Percentiles rank a stretch among this genome's conserved stretches.
Evolutionary conservation across 92 coral and sea anemone genomes (phyloP).

Genomic region (Phenganax stokvisi): DNA sequence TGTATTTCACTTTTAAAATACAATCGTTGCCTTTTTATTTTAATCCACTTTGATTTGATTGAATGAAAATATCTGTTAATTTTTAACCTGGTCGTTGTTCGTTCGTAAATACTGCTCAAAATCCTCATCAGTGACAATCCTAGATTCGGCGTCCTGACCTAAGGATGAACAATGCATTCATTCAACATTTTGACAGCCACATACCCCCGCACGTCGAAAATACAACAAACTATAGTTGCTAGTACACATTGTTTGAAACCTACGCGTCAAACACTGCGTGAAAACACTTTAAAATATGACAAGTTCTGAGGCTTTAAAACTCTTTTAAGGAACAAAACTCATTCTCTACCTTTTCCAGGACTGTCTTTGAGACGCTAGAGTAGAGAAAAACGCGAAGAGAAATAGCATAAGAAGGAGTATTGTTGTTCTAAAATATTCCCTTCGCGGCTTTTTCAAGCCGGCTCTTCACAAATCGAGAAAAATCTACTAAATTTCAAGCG

Average conservation of each 20-base stretch:
- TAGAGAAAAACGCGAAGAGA: not conserved
- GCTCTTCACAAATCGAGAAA: conserved; percentile 7
- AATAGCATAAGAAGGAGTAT: not conserved
- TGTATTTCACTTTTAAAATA: not conserved
- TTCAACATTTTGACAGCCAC: not conserved
- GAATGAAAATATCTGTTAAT: conserved; percentile 24
- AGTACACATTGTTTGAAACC: conserved; percentile 7
- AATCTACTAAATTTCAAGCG: not conserved
- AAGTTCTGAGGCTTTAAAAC: not conserved
- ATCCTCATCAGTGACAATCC: conserved; percentile 67
- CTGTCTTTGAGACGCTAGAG: conserved; percentile 26
- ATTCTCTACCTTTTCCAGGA: conserved; percentile 36
- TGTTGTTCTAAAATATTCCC: not conserved
- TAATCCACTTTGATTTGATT: not conserved
- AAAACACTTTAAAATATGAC: not conserved
- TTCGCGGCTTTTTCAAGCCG: conserved; percentile 19
- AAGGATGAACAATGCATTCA: conserved; percentile 26
- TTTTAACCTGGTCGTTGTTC: conserved; percentile 76
- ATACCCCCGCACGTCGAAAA: not conserved
- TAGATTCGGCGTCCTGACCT: conserved; percentile 81
- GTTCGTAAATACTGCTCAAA: conserved; percentile 84
- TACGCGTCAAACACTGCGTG: not conserved
- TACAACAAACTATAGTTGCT: not conserved
- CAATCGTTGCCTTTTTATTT: not conserved
- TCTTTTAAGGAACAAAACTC: not conserved